These are phyloP conservation scores for Hofmannophila pseudospretella DNA, from an alignment of 2,888 invertebrate genomes.

Conservation along the genomic window DNA sequence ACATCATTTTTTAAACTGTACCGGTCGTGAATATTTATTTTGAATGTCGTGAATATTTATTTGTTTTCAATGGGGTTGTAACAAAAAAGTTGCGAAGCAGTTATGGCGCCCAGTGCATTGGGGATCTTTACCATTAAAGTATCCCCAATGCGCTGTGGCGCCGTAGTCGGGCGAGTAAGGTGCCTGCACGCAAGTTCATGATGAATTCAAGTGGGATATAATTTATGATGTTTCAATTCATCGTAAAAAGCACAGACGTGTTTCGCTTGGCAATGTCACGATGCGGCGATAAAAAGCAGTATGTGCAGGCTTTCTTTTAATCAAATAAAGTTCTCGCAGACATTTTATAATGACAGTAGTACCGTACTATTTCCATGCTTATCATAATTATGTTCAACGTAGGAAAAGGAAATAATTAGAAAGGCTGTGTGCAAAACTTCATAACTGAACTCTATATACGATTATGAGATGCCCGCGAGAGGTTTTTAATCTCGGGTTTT, in stretches of 20 bases:
- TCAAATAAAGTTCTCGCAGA: too few relatives aligned
- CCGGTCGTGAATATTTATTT: constrained; percentile 17
- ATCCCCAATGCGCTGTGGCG: constrained; percentile 29
- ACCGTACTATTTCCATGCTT: too few relatives aligned
- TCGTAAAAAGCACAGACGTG: constrained; percentile 31
- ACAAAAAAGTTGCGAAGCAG: constrained; percentile 25
- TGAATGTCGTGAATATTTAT: constrained; percentile 15
- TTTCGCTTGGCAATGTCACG: constrained; percentile 20
- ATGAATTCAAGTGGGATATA: constrained; percentile 40
- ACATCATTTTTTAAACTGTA: constrained; percentile 17
- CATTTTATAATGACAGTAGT: too few relatives aligned
- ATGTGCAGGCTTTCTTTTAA: not conserved
- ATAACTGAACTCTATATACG: not conserved
- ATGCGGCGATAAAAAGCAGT: not conserved
- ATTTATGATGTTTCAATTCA: constrained; percentile 54
- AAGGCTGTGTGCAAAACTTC: not conserved
- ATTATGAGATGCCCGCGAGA: constrained; percentile 8
- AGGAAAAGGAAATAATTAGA: too few relatives aligned
- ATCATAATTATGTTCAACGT: too few relatives aligned
- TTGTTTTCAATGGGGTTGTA: constrained; percentile 6
- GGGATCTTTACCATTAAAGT: too few relatives aligned
- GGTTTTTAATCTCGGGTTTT: constrained; percentile 58
- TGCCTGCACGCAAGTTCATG: constrained; percentile 22
- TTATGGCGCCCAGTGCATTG: constrained; percentile 29
- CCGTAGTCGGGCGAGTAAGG: constrained; percentile 22